These are phyloP conservation scores for Epinephelus moara DNA, from an alignment of 2,113 vertebrate genomes.

Conservation along the genomic window DNA sequence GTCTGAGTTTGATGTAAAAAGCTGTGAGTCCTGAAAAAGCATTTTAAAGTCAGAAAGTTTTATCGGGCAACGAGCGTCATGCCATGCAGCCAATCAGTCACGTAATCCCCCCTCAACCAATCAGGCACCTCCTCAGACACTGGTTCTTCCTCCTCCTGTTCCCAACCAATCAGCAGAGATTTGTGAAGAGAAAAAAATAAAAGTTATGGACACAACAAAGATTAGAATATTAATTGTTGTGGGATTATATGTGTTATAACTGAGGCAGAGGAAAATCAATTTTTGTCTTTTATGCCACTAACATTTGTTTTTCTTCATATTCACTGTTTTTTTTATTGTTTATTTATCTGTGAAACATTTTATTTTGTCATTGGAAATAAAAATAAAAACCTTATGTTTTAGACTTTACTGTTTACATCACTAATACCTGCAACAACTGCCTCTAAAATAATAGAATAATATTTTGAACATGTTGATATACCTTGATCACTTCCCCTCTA, in stretches of 20 bases:
- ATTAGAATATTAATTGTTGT: not conserved
- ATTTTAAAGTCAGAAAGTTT: not conserved
- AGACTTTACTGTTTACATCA: too few species aligned
- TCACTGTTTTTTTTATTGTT: not conserved
- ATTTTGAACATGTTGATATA: too few species aligned
- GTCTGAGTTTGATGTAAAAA: not conserved
- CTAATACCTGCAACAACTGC: not conserved
- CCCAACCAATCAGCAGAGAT: constrained; percentile 54
- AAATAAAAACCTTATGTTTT: too few species aligned
- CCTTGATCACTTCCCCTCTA: too few species aligned
- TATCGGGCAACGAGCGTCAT: constrained; percentile 35
- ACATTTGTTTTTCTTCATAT: not conserved
- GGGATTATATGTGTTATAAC: not conserved
- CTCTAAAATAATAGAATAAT: not conserved
- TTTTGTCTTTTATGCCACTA: not conserved
- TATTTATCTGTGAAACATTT: not conserved
- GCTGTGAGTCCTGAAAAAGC: not conserved
- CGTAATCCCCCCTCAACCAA: constrained; percentile 34
- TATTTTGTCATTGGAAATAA: too few species aligned
- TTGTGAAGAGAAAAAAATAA: constrained; percentile 18
- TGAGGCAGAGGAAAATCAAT: not conserved
- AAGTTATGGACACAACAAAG: not conserved
- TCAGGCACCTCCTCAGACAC: constrained; percentile 69
- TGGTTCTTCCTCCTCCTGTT: constrained; percentile 70
- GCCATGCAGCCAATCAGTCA: constrained; percentile 28